Evolutionary conservation across 2,113 vertebrate species (phyloP), one percentile per base, ranked within the genome.

Genomic region (Dolichallabes microphthalmus): DNA sequence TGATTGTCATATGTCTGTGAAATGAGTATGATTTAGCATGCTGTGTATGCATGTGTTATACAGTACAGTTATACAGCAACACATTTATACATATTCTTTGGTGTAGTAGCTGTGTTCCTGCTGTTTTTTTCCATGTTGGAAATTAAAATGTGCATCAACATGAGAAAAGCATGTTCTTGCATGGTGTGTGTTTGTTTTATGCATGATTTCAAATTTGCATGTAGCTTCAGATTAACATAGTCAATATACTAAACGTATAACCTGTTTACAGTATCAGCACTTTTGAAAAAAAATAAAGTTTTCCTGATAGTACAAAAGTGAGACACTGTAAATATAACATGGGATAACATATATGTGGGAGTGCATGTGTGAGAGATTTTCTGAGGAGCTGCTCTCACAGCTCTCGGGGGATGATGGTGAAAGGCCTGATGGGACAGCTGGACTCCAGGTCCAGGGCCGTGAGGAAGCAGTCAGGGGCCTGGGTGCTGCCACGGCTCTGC

Each of bases 401-500:
- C 92, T 97, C 96, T 78, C 98, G 93, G 82, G 97, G 96, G 88
- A 99, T 98, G 92, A 98, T 91, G 35, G 94, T 96, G 94, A 99
- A 99, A 0, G 98, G 97, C 32, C 96, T 90, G 86, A 98, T 92
- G 0, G 98, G 98, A 89, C 96, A 97, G 95, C 96, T 97, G 88
- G 97, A 95, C 93, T 99, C 98, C 27, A 99, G 94, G 89, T 99
- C 97, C 77, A 99, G 92, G n/a, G 98, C 97, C 0, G 96, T 97
- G 68, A 98, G 91, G 92, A 99, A 98, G 91, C 97, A 99, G 80
- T 99, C 97, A 0, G 95, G 94, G 0, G 98, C 98, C 93, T 97
- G 96, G 0, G 92, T 90, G 88, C 93, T 95, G 84, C 95, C 94
- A 76, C 94, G 95, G 45, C 92, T 94, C 94, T 99, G 97, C 89